Conservation (phyloP, 2,888 invertebrate genomes). For the Rhaphigaster nebulosa region DNA sequence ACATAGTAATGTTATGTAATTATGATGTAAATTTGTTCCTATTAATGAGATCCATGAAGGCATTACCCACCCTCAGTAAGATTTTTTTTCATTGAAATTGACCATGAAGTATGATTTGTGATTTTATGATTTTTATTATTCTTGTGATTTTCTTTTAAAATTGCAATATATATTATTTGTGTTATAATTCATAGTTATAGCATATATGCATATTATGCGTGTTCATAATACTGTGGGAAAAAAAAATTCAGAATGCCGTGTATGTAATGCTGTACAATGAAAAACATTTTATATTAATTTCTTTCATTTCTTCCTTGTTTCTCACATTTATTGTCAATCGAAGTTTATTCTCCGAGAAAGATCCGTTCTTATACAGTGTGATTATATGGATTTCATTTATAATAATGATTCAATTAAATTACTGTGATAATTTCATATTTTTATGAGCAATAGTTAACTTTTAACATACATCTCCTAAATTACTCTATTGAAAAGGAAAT, state of each 20-base stretch:
- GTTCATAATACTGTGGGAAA: slow-evolving; percentile 47
- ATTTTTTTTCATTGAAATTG: slow-evolving; percentile 43
- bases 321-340: background rate
- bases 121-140: slow-evolving; percentile 51
- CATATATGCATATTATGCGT: slow-evolving; percentile 53
- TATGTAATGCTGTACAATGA: slow-evolving; percentile 59
- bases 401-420: background rate
- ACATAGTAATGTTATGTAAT: background rate
- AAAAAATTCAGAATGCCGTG: slow-evolving; percentile 54
- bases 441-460: background rate
- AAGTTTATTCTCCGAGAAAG: background rate
- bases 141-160: slow-evolving; percentile 41
- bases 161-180: slow-evolving; percentile 54
- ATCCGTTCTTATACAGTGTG: no score
- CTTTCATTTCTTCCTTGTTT: slow-evolving; percentile 14
- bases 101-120: slow-evolving; percentile 2
- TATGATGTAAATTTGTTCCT: slow-evolving; percentile 52
- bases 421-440: slow-evolving; percentile 19
- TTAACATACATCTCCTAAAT: background rate
- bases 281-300: slow-evolving; percentile 54
- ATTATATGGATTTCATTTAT: background rate
- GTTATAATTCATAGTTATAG: slow-evolving; percentile 49
- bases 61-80: slow-evolving; percentile 27
- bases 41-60: slow-evolving; percentile 29
- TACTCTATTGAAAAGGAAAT: background rate